Percentiles rank a stretch among this genome's conserved stretches.
phyloP scores from a whole-genome alignment of 2,797 vertebrate species.

The Rhodeus uyekii region DNA sequence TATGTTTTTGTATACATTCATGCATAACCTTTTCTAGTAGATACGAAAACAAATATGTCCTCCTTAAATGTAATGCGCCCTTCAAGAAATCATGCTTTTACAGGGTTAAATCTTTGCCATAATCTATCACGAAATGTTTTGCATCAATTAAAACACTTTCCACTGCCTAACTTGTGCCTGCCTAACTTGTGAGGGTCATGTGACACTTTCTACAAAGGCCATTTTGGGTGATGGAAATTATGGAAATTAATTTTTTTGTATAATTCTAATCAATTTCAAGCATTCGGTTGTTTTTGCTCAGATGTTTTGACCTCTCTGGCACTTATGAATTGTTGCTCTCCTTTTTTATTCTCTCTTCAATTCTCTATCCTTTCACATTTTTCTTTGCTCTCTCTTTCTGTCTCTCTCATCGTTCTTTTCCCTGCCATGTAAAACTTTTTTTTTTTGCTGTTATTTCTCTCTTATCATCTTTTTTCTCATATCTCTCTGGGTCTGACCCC shows the following conservation, averaged over 20 bases:
- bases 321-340: not conserved
- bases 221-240: not conserved
- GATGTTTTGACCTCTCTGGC: not conserved
- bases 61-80: not conserved
- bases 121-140: not conserved
- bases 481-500: constrained; percentile 35
- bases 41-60: not conserved
- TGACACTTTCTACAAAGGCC: not conserved
- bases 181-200: too few relatives aligned
- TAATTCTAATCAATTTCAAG: not conserved
- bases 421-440: constrained; percentile 26
- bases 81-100: not conserved
- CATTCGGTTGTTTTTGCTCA: not conserved
- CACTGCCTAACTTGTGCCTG: not conserved
- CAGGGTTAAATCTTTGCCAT: not conserved
- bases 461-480: not conserved
- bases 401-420: not conserved
- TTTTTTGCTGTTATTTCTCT: constrained; percentile 5
- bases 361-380: not conserved
- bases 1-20: not conserved
- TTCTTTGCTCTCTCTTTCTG: not conserved
- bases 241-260: too few relatives aligned
- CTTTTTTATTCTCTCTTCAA: not conserved
- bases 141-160: not conserved
- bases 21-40: not conserved